Evolutionary conservation across 2,888 invertebrate species (phyloP), one percentile per base, ranked within the genome.

Genomic region (Salpingus planirostris): DNA sequence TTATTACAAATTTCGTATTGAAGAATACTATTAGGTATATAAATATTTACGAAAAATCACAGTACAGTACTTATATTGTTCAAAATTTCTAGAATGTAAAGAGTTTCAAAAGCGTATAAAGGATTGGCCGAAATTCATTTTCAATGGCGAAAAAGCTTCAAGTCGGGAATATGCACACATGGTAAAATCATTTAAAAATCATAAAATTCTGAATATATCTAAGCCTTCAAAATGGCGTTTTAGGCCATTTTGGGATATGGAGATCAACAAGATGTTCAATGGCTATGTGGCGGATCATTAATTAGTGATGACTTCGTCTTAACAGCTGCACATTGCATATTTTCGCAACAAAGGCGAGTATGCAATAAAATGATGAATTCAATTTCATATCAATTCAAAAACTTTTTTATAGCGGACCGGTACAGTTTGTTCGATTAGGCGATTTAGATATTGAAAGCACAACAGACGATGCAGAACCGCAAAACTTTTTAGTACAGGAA

Each of bases 251-350:
- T 18, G 5, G 18, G 18, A 18, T 18, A 18, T 18, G 18, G 18
- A 5, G 18, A 18, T n/a, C n/a, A n/a, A 24, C 36, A 52, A 10
- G 49, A 55, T 0, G 65, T 69, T 38, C 41, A 48, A 1, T 76
- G 74, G 68, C 49, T 51, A 2, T 83, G 84, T 46, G 82, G 82
- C 0, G 84, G 81, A 0, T 70, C 73, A 6, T 62, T 84, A 4
- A 73, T 84, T 33, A 76, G 76, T 30, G 54, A 76, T 1, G 62
- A 64, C 4, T 80, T 71, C 54, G 72, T 84, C 14, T 52, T 83
- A 2, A 76, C 78, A 0, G 80, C 79, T 0, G 79, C 76, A 0
- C 80, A 81, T 52, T 81, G 80, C 45, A 54, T 41, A 11, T 22
- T 15, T 12, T 31, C 38, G 2, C 15, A 15, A 27, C 44, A 2